These are phyloP conservation scores for Dufourea novaeangliae DNA, from an alignment of 1,140 invertebrate species.

Conservation along the genomic window DNA sequence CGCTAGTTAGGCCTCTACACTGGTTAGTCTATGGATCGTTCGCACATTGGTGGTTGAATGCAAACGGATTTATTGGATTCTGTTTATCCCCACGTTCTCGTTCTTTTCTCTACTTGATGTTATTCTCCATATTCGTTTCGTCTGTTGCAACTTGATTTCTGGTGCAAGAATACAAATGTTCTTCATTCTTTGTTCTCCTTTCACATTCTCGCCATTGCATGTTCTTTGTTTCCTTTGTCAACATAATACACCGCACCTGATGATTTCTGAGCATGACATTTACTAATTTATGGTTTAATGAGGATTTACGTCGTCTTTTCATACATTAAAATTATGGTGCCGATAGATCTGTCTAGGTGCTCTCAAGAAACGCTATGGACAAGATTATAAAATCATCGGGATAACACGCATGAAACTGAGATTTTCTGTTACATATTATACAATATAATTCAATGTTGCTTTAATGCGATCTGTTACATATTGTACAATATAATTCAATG, in stretches of 20 bases:
- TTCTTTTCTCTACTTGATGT: neutral
- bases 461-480: neutral
- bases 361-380: neutral
- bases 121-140: conserved; percentile 17
- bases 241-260: neutral
- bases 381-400: neutral
- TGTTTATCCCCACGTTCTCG: neutral
- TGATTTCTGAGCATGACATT: neutral
- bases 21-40: conserved; percentile 81
- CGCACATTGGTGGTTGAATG: conserved; percentile 12
- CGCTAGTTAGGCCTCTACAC: conserved; percentile 85
- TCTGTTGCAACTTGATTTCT: neutral
- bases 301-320: neutral
- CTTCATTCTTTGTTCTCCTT: neutral
- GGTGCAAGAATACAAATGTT: neutral
- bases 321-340: too few species aligned
- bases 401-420: neutral
- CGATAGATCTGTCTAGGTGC: neutral
- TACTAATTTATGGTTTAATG: neutral
- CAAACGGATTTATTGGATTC: neutral
- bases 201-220: neutral
- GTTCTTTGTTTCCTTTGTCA: neutral
- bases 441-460: neutral
- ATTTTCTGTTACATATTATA: neutral
- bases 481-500: neutral